Conservation (phyloP, 2,113 vertebrate species). For the Seriola dumerili region DNA sequence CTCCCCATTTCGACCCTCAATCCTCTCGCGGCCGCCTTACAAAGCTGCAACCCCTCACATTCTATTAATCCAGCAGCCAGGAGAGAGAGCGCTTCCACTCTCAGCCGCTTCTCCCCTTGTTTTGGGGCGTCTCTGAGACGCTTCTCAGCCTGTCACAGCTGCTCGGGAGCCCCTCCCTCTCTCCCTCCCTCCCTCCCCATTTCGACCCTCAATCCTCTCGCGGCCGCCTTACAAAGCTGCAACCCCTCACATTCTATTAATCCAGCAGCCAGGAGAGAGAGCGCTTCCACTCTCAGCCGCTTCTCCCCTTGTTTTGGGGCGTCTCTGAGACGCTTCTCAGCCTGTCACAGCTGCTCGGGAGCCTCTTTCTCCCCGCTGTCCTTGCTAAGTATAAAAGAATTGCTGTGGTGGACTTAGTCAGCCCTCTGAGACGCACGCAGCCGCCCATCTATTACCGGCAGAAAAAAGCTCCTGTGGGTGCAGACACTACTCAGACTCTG, state of each 20-base stretch:
- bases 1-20: neutral
- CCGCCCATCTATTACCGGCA: conserved; percentile 24
- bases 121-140: conserved; percentile 31
- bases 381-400: conserved; percentile 38
- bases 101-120: conserved; percentile 28
- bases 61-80: conserved; percentile 19
- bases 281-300: conserved; percentile 9
- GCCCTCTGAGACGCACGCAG: conserved; percentile 31
- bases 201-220: neutral
- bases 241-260: conserved; percentile 11
- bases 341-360: conserved; percentile 39
- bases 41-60: neutral
- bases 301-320: conserved; percentile 27
- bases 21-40: neutral
- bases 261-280: conserved; percentile 24
- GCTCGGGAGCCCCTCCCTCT: no score
- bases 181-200: neutral
- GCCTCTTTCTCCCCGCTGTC: conserved; percentile 35
- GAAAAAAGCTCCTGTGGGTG: conserved; percentile 18
- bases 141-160: conserved; percentile 37
- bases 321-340: conserved; percentile 26
- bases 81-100: conserved; percentile 17
- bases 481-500: neutral
- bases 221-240: neutral
- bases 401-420: conserved; percentile 17